phyloP scores from a whole-genome alignment of 2,888 invertebrate species.

The Augochlorella aurata region DNA sequence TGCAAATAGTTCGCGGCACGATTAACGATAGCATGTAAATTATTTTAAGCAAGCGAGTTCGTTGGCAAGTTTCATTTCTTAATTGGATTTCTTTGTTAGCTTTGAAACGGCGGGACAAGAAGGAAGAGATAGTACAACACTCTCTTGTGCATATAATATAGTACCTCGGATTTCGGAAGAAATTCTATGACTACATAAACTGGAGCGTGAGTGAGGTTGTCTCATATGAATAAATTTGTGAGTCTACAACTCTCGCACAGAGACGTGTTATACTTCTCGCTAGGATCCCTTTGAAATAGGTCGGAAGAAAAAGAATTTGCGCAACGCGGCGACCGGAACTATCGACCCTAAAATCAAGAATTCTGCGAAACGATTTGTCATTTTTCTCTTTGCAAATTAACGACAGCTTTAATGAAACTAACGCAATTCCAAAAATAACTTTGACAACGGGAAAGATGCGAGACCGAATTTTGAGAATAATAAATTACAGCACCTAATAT shows the following conservation, averaged over 20 bases:
- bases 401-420: neutral
- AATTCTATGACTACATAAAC: constrained; percentile 8
- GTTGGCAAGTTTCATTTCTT: neutral
- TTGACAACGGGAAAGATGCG: no score
- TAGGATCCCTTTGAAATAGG: neutral
- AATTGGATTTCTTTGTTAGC: neutral
- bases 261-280: neutral
- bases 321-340: neutral
- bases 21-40: neutral
- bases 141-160: neutral
- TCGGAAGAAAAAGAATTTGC: neutral
- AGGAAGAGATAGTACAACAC: neutral
- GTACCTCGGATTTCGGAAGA: neutral
- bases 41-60: neutral
- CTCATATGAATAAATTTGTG: constrained; percentile 15
- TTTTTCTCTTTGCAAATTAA: neutral
- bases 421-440: no score
- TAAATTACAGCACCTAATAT: no score
- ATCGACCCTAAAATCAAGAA: neutral
- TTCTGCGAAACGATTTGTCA: neutral
- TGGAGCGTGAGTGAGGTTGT: neutral
- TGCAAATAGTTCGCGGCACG: no score
- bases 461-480: no score
- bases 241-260: neutral
- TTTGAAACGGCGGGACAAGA: neutral